Evolutionary conservation across 2,888 invertebrate species (phyloP).

Genomic region (Lepidonotus clava): DNA sequence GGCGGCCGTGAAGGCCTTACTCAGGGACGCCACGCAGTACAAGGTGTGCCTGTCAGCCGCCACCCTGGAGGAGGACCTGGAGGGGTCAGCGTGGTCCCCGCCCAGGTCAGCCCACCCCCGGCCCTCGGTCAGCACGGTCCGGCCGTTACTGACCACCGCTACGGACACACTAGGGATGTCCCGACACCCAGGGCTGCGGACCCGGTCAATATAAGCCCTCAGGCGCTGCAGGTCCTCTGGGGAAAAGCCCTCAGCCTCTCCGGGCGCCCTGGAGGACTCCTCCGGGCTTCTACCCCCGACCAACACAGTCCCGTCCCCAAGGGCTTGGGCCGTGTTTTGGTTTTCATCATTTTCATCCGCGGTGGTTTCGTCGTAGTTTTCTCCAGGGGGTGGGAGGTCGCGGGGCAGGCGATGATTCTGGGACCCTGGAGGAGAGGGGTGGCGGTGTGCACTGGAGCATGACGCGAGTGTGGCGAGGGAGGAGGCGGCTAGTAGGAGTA

Average conservation of each 20-base stretch:
- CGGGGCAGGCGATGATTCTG: too few species aligned
- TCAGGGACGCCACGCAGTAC: slow-evolving; percentile 45
- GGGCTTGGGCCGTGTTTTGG: too few species aligned
- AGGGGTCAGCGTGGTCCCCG: background rate
- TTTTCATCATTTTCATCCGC: too few species aligned
- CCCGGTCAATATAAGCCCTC: background rate
- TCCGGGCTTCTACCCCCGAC: background rate
- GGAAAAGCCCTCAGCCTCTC: too few species aligned
- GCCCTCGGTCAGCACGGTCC: background rate
- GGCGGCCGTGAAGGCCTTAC: slow-evolving; percentile 48
- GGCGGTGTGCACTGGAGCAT: too few species aligned
- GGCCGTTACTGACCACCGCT: background rate
- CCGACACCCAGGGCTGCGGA: background rate
- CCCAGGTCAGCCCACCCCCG: background rate
- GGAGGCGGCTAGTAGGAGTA: too few species aligned
- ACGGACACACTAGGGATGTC: slow-evolving; percentile 36
- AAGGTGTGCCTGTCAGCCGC: background rate
- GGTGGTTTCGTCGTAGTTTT: too few species aligned
- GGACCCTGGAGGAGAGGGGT: too few species aligned
- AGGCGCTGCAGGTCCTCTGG: background rate
- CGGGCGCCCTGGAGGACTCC: too few species aligned
- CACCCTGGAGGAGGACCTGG: background rate
- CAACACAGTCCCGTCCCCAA: too few species aligned
- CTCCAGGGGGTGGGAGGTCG: too few species aligned
- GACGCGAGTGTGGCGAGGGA: too few species aligned